These are phyloP conservation scores for Periplaneta americana DNA, from an alignment of 1,140 invertebrate genomes.

Conservation along the genomic window DNA sequence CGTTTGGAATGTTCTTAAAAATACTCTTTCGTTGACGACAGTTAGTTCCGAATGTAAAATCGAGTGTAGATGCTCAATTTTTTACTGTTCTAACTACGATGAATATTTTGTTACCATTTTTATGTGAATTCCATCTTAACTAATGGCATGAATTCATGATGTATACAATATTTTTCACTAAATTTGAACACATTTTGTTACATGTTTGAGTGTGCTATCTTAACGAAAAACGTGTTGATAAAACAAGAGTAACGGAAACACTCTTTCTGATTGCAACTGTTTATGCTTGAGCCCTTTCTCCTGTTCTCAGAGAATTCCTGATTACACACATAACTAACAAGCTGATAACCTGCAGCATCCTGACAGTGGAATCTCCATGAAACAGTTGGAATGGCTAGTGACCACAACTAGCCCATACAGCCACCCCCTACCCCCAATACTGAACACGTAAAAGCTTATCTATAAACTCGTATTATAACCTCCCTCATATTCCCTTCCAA, in stretches of 20 bases:
- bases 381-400: neutral
- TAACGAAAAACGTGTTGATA: neutral
- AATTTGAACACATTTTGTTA: no score
- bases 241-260: neutral
- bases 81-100: no score
- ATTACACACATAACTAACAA: neutral
- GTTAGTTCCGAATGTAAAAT: no score
- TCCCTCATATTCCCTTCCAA: neutral
- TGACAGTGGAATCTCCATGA: neutral
- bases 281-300: neutral
- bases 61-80: no score
- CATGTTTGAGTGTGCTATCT: neutral
- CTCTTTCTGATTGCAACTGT: neutral
- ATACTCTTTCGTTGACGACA: no score
- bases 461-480: neutral
- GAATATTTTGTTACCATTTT: no score
- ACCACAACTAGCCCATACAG: neutral
- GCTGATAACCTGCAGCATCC: neutral
- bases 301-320: neutral
- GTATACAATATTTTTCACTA: no score
- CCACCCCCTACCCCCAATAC: no score
- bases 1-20: no score
- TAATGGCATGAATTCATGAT: no score
- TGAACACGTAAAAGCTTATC: neutral
- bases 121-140: no score